Evolutionary conservation across 2,888 invertebrate species (phyloP), one percentile per base, ranked within the genome.

Genomic region (Amiota communis): DNA sequence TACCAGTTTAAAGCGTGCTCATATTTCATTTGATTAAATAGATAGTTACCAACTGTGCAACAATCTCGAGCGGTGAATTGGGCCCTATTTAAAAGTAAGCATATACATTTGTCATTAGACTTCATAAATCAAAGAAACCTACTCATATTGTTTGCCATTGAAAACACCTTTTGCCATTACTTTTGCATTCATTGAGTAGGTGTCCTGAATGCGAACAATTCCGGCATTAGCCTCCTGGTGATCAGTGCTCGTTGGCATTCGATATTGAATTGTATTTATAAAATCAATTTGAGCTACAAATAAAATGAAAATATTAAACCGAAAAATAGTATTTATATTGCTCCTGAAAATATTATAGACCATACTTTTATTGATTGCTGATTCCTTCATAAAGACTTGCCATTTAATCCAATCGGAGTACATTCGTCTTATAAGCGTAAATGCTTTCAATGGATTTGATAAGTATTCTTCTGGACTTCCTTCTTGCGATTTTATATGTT

Each of bases 161-260:
- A 97, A 90, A 81, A 94, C 92, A 3, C 98, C 98, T 71, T 92
- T 90, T 1, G 95, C 95, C 78, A 99, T 92, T 53, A 96, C 94
- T 0, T 92, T 91, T 0, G 97, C 95, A 72, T 96, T 93, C 63
- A 98, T 91, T 75, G 94, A 92, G 88, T 98, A 98, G 0, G 97
- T 96, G 80, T 95, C 94, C 89, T 98, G 98, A 1, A 98, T 92
- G 51, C 98, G 92, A 74, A 96, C 94, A 70, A 99, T 91, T 1
- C 97, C 98, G 63, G 94, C 94, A 4, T 97, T 97, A 8, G 98
- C 98, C 0, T 98, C 97, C 77, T 93, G 93, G 74, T 98, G 90
- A 89, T 99, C 98, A 87, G 97, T 97, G 73, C 94, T 92, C 0
- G 93, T 94, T 0, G 97, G 97, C 88, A 69, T 76, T 23, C 77